These are phyloP conservation scores for Girardia tigrina DNA, from an alignment of 2,888 invertebrate genomes.

Conservation along the genomic window DNA sequence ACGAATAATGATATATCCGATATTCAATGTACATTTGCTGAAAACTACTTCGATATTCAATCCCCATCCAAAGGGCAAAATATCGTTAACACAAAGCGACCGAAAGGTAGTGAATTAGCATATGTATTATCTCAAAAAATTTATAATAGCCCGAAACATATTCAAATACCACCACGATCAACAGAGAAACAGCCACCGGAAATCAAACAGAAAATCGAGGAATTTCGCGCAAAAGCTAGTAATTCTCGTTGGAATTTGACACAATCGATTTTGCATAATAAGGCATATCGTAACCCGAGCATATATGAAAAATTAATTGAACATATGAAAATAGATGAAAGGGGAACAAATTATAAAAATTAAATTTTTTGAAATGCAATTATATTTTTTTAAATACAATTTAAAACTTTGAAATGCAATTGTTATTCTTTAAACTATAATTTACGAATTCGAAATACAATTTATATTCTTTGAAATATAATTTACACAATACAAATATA, in stretches of 20 bases:
- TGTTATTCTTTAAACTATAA: too few relatives aligned
- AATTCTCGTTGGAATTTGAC: not conserved
- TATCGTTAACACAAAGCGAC: not conserved
- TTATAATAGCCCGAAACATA: not conserved
- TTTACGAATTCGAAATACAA: too few relatives aligned
- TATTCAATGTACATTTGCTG: too few relatives aligned
- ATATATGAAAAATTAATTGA: constrained; percentile 91
- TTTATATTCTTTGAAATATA: too few relatives aligned
- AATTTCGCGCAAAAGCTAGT: not conserved
- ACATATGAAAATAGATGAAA: constrained; percentile 81
- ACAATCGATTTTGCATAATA: not conserved
- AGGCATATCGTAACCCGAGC: constrained; percentile 48
- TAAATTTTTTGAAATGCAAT: too few relatives aligned
- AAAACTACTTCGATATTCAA: too few relatives aligned
- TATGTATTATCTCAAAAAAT: not conserved
- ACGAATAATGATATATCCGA: too few relatives aligned
- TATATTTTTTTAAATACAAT: too few relatives aligned
- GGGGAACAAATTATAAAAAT: constrained; percentile 91
- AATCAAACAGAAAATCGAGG: not conserved
- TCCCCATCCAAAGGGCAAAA: not conserved
- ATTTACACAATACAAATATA: too few relatives aligned
- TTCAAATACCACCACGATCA: not conserved
- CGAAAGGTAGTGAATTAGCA: constrained; percentile 9
- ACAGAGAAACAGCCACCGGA: not conserved
- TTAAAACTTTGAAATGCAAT: too few relatives aligned